Evolutionary conservation across 64 coral and sea anemone genomes (phyloP).

Genomic region (Stylophora pistillata): DNA sequence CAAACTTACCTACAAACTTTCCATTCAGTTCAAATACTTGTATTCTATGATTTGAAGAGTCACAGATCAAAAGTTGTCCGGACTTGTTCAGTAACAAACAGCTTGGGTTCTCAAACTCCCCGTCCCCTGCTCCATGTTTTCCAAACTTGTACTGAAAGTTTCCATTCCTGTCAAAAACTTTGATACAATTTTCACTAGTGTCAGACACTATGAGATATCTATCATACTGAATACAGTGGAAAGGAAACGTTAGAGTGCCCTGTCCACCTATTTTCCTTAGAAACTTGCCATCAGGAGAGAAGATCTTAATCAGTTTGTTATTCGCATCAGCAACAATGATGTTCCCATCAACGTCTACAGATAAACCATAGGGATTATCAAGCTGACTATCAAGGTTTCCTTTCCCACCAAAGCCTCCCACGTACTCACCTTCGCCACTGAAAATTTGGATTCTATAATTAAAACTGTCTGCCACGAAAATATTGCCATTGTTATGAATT

Average conservation of each 20-base stretch:
- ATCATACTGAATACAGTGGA: slow-evolving; percentile 34
- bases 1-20: slow-evolving; percentile 54
- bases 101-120: slow-evolving; percentile 43
- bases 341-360: slow-evolving; percentile 47
- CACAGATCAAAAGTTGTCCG: slow-evolving; percentile 56
- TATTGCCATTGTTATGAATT: background rate
- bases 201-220: slow-evolving; percentile 47
- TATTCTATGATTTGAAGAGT: slow-evolving; percentile 37
- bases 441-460: slow-evolving; percentile 1
- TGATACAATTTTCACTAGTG: slow-evolving; percentile 29
- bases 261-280: slow-evolving; percentile 1
- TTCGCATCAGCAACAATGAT: slow-evolving; percentile 50
- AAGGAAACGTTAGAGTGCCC: slow-evolving; percentile 16
- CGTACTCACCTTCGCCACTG: background rate
- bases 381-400: slow-evolving; percentile 27
- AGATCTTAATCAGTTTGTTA: slow-evolving; percentile 54
- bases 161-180: slow-evolving; percentile 47
- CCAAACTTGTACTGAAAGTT: slow-evolving; percentile 40
- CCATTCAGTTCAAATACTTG: slow-evolving; percentile 59
- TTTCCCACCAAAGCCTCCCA: background rate
- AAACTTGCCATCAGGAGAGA: slow-evolving; percentile 45
- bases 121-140: background rate
- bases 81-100: slow-evolving; percentile 48
- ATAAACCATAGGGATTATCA: slow-evolving; percentile 25
- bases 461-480: background rate